Evolutionary conservation across 2,888 invertebrate species (phyloP).

Genomic region (Theodoxus fluviatilis): DNA sequence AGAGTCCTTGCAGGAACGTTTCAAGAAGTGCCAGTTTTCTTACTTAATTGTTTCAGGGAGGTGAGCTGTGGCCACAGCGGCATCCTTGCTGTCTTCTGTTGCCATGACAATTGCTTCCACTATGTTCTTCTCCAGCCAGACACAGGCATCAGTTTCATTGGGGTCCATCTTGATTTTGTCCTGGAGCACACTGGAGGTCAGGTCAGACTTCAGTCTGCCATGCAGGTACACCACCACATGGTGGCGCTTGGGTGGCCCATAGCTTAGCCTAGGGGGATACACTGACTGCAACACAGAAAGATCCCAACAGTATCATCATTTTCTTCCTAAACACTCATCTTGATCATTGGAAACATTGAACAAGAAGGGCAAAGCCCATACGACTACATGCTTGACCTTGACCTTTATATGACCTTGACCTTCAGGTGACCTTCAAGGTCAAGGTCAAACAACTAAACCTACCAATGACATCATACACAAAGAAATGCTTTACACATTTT

Average conservation of each 20-base stretch:
- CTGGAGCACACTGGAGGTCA: slow-evolving; percentile 42
- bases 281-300: slow-evolving; percentile 60
- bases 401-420: too few relatives aligned
- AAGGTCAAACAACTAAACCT: too few relatives aligned
- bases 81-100: slow-evolving; percentile 37
- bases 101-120: slow-evolving; percentile 48
- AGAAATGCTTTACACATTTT: too few relatives aligned
- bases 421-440: too few relatives aligned
- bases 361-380: too few relatives aligned
- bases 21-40: too few relatives aligned
- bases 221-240: slow-evolving; percentile 66
- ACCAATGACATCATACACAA: too few relatives aligned
- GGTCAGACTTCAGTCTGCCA: slow-evolving; percentile 45
- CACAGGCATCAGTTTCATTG: slow-evolving; percentile 62
- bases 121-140: slow-evolving; percentile 56
- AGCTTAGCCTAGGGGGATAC: slow-evolving; percentile 63
- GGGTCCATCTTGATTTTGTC: slow-evolving; percentile 55
- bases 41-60: slow-evolving; percentile 21
- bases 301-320: too few relatives aligned
- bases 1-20: too few relatives aligned
- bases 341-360: too few relatives aligned
- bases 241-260: slow-evolving; percentile 65
- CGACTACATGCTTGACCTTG: too few relatives aligned
- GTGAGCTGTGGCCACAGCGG: neutral
- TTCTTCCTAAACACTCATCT: too few relatives aligned